Evolutionary conservation across 1,140 invertebrate genomes (phyloP), one percentile per base, ranked within the genome.

Genomic region (Philopotamus ludificatus): DNA sequence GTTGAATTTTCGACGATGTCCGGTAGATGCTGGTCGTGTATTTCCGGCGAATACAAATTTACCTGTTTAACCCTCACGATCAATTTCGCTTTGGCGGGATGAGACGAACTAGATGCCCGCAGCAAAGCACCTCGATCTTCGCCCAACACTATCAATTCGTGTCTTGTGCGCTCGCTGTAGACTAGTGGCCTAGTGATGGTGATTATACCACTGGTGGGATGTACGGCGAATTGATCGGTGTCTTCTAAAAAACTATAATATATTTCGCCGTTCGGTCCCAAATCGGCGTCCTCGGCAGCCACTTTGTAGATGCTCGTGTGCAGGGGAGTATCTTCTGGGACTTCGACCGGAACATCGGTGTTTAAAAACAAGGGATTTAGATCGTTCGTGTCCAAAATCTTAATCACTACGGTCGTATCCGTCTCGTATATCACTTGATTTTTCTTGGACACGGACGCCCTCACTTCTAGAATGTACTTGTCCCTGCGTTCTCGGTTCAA

Each of bases 211-310:
- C 87, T 92, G 23, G 94, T 93, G 9, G 95, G 94, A 80, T 98
- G 93, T 60, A 97, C 87, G 3, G 93, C 90, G 76, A 97, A 97
- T 66, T 89, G 86, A 68, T 92, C 87, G 3, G 88, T 93, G 15
- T 84, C 79, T 64, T 94, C 85, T n/a, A 85, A 81, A 70, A 98
- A 90, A 76, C 91, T 96, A 76, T 97, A 99, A 77, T 98, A 98
- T 70, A 98, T 94, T 80, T 98, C 93, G 1, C 94, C 93, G 75
- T 98, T 98, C 50, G 91, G 84, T 0, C 95, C 95, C 9, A 95
- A 80, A 77, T 99, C 95, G 4, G 95, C 94, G 79, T 98, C 96
- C 72, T 94, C 93, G 0, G 95, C 96, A 10, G 85, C 85, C 18
- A 93, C 90, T 72, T 83, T 85, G 2, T 89, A 74, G 47, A 93